A percentile compares a stretch with the other conserved stretches of the same genome.
phyloP scores from a whole-genome alignment of 2,888 invertebrate genomes.

The Actias luna region DNA sequence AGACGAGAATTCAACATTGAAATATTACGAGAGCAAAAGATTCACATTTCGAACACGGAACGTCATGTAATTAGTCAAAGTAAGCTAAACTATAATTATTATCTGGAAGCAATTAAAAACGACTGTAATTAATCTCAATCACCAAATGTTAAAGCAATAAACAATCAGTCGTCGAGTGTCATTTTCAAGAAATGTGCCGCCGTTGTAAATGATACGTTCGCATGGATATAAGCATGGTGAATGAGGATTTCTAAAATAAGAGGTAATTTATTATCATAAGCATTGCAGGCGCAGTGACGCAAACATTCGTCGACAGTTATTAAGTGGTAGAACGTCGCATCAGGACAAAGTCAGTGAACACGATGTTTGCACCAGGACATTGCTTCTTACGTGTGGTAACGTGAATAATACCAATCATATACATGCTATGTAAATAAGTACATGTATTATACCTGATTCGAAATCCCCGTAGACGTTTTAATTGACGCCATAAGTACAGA shows the following conservation, averaged over 20 bases:
- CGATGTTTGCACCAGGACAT: conserved; percentile 43
- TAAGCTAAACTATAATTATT: conserved; percentile 12
- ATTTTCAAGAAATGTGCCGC: conserved; percentile 60
- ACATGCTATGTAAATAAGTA: background rate
- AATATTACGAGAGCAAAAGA: conserved; percentile 7
- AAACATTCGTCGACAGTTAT: conserved; percentile 78
- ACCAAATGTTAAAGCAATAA: conserved; percentile 37
- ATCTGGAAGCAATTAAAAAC: conserved; percentile 30
- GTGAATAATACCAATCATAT: background rate
- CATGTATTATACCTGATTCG: background rate
- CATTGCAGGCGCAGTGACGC: conserved; percentile 71
- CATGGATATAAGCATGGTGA: conserved; percentile 63
- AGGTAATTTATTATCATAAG: conserved; percentile 74
- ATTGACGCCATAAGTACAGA: background rate
- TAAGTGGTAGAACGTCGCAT: conserved; percentile 72
- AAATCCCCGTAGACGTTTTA: background rate
- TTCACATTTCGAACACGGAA: conserved; percentile 5
- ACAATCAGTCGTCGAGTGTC: conserved; percentile 61
- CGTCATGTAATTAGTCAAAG: conserved; percentile 6
- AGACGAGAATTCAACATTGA: background rate
- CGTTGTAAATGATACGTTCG: conserved; percentile 61
- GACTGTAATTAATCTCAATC: conserved; percentile 45
- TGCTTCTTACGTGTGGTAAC: conserved; percentile 35
- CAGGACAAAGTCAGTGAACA: conserved; percentile 55
- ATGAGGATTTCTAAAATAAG: conserved; percentile 79